Evolutionary conservation across 2,113 vertebrate genomes (phyloP).

Genomic region (Amblyopsis rosae): DNA sequence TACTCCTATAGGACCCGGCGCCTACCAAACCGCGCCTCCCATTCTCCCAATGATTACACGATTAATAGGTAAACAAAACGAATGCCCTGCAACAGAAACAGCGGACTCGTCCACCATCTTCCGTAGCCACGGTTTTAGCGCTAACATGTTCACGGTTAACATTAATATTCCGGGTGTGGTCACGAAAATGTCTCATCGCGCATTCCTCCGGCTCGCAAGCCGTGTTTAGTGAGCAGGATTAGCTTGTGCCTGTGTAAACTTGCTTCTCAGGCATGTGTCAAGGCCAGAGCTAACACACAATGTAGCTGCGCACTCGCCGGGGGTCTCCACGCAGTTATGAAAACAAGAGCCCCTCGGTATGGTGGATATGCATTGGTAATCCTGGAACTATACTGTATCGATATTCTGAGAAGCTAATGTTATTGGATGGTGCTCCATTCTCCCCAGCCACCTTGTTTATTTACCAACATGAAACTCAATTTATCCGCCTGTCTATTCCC

Average conservation of each 20-base stretch:
- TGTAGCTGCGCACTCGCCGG: conserved; percentile 40
- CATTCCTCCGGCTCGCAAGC: conserved; percentile 31
- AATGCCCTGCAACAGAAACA: conserved; percentile 37
- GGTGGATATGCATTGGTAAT: conserved; percentile 52
- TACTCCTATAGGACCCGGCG: conserved; percentile 62
- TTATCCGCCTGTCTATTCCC: conserved; percentile 50
- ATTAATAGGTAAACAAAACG: conserved; percentile 52
- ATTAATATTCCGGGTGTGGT: conserved; percentile 13
- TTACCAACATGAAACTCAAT: conserved; percentile 64
- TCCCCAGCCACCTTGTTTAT: conserved; percentile 60
- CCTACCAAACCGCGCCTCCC: conserved; percentile 36
- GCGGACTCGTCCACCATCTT: conserved; percentile 1
- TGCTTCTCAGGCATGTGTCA: conserved; percentile 45
- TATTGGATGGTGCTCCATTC: conserved; percentile 50
- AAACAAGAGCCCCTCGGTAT: conserved; percentile 58
- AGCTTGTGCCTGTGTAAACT: conserved; percentile 59
- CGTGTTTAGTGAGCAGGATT: conserved; percentile 57
- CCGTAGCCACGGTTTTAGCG: not conserved
- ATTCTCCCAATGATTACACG: conserved; percentile 50
- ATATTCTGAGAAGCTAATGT: conserved; percentile 61
- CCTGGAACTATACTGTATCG: conserved; percentile 61
- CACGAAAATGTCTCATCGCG: conserved; percentile 38
- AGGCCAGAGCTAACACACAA: conserved; percentile 63
- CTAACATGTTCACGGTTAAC: conserved; percentile 1
- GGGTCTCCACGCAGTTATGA: conserved; percentile 54